Conservation (phyloP, 2,797 vertebrate genomes). For the Danio kyathit region DNA sequence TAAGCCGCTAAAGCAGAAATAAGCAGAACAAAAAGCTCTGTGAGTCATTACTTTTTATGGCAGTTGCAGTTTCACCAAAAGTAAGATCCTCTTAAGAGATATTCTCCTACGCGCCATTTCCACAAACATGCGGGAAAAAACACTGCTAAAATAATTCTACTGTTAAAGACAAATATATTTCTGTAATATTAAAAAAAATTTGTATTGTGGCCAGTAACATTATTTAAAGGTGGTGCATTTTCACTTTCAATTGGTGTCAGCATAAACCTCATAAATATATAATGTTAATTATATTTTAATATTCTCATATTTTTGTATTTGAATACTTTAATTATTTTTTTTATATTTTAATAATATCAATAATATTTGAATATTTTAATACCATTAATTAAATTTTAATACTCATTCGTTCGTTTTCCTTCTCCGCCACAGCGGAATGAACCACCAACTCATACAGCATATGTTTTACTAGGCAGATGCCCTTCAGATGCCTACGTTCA, state of each 20-base stretch:
- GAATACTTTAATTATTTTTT: too few species aligned
- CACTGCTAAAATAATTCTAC: neutral
- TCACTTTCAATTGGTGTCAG: neutral
- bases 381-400: too few species aligned
- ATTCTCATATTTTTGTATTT: too few species aligned
- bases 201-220: neutral
- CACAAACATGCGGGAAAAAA: neutral
- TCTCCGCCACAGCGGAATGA: too few species aligned
- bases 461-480: too few species aligned
- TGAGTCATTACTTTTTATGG: neutral
- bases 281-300: too few species aligned
- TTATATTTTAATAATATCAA: too few species aligned
- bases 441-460: too few species aligned
- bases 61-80: neutral
- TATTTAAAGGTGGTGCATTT: neutral
- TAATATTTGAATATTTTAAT: too few species aligned
- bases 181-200: neutral
- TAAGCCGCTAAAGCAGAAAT: neutral
- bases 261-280: too few species aligned
- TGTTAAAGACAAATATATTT: neutral
- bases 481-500: too few species aligned
- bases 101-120: neutral
- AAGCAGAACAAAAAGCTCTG: neutral
- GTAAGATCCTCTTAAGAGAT: neutral
- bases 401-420: too few species aligned